Conservation (phyloP, 2,888 invertebrate genomes). For the Callyntrura guangdongensis region DNA sequence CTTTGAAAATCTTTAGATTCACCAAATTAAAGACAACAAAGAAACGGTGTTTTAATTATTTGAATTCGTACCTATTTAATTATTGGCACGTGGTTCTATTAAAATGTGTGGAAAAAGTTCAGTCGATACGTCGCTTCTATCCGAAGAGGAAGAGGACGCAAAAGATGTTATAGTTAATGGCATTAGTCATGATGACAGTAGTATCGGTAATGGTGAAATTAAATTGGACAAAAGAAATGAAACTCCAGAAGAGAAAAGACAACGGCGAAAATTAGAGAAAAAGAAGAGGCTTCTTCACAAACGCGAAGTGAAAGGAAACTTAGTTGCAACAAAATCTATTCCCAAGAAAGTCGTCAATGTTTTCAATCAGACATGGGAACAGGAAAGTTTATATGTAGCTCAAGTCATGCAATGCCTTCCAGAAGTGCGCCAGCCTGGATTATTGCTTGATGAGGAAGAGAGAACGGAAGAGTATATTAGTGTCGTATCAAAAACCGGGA, state of each 20-base stretch:
- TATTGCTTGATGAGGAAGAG: conserved; percentile 68
- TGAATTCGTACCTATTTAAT: too few relatives aligned
- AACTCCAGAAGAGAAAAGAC: conserved; percentile 68
- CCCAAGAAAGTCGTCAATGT: conserved; percentile 38
- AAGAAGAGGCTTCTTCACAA: conserved; percentile 12
- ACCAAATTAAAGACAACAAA: too few relatives aligned
- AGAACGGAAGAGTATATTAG: conserved; percentile 67
- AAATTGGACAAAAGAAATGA: conserved; percentile 36
- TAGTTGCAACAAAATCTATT: background rate
- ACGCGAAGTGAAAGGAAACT: background rate
- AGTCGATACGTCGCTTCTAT: conserved; percentile 9
- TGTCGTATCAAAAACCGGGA: conserved; percentile 27
- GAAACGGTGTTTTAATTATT: too few relatives aligned
- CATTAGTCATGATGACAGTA: background rate
- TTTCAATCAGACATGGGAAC: conserved; percentile 69
- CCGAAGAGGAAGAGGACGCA: conserved; percentile 15
- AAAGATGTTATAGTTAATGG: conserved; percentile 2
- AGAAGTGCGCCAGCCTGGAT: conserved; percentile 72
- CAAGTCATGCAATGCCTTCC: conserved; percentile 70
- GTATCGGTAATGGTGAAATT: background rate
- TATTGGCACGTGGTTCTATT: too few relatives aligned
- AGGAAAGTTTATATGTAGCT: conserved; percentile 63
- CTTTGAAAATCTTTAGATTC: too few relatives aligned
- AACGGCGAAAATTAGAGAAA: conserved; percentile 61
- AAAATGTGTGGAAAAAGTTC: conserved; percentile 58